phyloP scores from a whole-genome alignment of 2,797 vertebrate species.

The Pogoniulus pusillus region DNA sequence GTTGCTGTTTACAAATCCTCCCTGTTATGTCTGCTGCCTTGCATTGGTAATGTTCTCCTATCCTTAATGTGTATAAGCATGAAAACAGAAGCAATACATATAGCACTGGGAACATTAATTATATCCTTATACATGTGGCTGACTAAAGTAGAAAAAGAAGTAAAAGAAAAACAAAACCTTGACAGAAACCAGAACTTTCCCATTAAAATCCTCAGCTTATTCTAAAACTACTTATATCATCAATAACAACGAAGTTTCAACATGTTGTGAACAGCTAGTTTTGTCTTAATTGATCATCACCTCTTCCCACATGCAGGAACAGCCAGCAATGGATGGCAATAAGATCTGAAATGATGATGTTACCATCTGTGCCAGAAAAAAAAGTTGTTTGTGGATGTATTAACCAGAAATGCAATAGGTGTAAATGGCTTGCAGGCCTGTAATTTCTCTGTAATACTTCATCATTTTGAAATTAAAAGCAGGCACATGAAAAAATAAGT shows the following conservation, averaged over 20 bases:
- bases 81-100: constrained; percentile 4
- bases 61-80: background rate
- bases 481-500: background rate
- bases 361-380: constrained; percentile 45
- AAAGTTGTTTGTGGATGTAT: background rate
- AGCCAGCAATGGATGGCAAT: constrained; percentile 39
- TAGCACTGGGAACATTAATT: constrained; percentile 6
- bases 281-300: constrained; percentile 49
- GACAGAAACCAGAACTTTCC: background rate
- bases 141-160: background rate
- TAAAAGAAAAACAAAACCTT: background rate
- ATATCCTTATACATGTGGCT: background rate
- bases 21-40: background rate
- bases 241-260: constrained; percentile 31
- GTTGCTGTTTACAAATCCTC: background rate
- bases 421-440: background rate
- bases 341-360: constrained; percentile 34
- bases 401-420: background rate
- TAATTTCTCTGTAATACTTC: background rate
- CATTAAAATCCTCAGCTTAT: constrained; percentile 9
- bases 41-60: background rate
- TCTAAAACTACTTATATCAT: constrained; percentile 6
- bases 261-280: constrained; percentile 31
- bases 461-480: constrained; percentile 8
- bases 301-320: constrained; percentile 39